Evolutionary conservation across 2,888 invertebrate genomes (phyloP).

Genomic region (Deladenus siricidicola): DNA sequence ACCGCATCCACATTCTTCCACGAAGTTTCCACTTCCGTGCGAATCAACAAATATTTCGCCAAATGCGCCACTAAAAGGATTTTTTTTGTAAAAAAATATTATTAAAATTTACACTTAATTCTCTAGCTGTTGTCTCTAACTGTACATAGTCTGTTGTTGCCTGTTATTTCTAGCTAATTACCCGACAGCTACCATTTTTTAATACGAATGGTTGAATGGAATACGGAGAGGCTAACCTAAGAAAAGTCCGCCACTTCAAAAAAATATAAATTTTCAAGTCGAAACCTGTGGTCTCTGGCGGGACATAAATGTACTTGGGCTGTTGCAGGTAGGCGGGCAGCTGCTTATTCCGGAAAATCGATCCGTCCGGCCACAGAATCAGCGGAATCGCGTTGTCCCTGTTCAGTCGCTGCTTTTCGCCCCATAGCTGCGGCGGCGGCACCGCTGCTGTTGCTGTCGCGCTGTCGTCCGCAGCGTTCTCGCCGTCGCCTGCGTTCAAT

Average conservation of each 20-base stretch:
- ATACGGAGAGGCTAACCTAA: too few relatives aligned
- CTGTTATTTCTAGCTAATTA: too few relatives aligned
- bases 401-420: constrained; percentile 5
- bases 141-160: too few relatives aligned
- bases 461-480: too few relatives aligned
- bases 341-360: background rate
- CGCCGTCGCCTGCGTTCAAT: too few relatives aligned
- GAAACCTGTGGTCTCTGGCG: background rate
- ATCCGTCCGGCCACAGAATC: constrained; percentile 12
- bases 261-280: too few relatives aligned
- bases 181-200: too few relatives aligned
- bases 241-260: too few relatives aligned
- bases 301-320: constrained; percentile 8
- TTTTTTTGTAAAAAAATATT: background rate
- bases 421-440: background rate
- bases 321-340: background rate
- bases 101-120: background rate
- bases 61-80: constrained; percentile 11
- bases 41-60: constrained; percentile 5
- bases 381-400: constrained; percentile 1
- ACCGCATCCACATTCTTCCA: constrained; percentile 8
- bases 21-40: constrained; percentile 3
- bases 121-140: background rate
- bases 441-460: too few relatives aligned
- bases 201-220: too few relatives aligned